Base-by-base conservation (phyloP, 1,140 invertebrate genomes). In the Pachypsylla venusta region DNA sequence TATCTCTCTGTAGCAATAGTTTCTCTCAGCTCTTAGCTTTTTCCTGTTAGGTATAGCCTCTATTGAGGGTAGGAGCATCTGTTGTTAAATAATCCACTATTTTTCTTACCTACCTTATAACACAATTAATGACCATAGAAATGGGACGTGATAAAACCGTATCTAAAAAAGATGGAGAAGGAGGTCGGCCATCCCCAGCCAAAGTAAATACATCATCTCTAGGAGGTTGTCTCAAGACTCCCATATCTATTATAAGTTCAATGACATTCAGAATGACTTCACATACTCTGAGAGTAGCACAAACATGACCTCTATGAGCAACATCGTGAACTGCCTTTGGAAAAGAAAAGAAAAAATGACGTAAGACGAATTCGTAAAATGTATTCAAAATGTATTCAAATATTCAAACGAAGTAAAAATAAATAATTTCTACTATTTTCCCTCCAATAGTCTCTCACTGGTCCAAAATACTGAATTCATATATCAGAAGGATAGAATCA, bases 241-340 rank as follows among this genome's bases (percentile, higher is more conserved):
- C 89, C 71, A 95, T 81, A 64, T 94, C 89, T 68, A 96, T 80
- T 0, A 97, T 69, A 0, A 92, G 78, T 67, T 94, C 91, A 1
- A 93, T 78, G 26, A 97, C 75, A 67, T 93, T 94, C 0, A 97
- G 71, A 61, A 95, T 84, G 2, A 85, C 85, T 71, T 95, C 91
- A 70, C 93, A 86, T 1, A 96, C 87, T 25, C 89, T 77, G 1
- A 92, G 72, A 0, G 88, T 87, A 66, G 85, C 89, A 62, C 83
- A 82, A 42, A 81, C 76, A 61, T 70, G 78, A 62, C 90, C 85
- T 63, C 88, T 79, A 62, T 88, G 76, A 1, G 88, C 81, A 7
- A 93, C 82, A 57, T 83, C 81, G 70, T 94, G 91, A 0, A 96
- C 80, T 2, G 87, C 90, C 84, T 92, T n/a, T n/a, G n/a, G n/a